Evolutionary conservation across 2,888 invertebrate species (phyloP).

Genomic region (Cylindroiulus punctatus): DNA sequence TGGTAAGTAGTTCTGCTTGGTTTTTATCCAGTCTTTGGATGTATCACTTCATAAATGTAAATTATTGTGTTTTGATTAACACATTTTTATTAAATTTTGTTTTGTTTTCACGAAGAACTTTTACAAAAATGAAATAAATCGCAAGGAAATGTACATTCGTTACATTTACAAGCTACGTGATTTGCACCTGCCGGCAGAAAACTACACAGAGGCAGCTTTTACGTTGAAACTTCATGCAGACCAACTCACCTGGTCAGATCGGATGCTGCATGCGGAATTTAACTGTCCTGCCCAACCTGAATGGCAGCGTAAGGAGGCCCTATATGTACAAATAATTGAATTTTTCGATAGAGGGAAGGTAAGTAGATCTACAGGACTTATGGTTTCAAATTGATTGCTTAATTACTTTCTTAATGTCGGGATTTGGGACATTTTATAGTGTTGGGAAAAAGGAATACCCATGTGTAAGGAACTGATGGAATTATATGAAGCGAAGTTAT

Average conservation of each 20-base stretch:
- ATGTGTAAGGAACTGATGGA: conserved; percentile 88
- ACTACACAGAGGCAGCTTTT: conserved; percentile 94
- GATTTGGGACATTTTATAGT: conserved; percentile 68
- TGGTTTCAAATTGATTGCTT: not conserved
- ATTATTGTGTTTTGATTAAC: not conserved
- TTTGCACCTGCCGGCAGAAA: conserved; percentile 88
- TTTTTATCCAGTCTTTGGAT: too few species aligned
- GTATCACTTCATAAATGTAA: too few species aligned
- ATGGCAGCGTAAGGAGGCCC: conserved; percentile 87
- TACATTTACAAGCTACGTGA: conserved; percentile 96
- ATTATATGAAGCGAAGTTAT: conserved; percentile 85
- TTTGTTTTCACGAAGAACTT: conserved; percentile 77
- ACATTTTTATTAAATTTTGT: not conserved
- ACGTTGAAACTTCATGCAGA: conserved; percentile 94
- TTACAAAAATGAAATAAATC: conserved; percentile 94
- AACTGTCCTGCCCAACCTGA: conserved; percentile 79
- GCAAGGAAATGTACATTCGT: conserved; percentile 93
- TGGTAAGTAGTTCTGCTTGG: conserved; percentile 72
- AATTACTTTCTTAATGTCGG: not conserved
- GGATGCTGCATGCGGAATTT: conserved; percentile 63
- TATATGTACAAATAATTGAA: conserved; percentile 88
- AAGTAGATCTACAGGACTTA: conserved; percentile 59
- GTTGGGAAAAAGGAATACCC: conserved; percentile 96
- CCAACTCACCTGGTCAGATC: conserved; percentile 80
- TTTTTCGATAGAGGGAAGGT: conserved; percentile 95